Evolutionary conservation across 2,113 vertebrate species (phyloP).

Genomic region (Syngnathoides biaculeatus): DNA sequence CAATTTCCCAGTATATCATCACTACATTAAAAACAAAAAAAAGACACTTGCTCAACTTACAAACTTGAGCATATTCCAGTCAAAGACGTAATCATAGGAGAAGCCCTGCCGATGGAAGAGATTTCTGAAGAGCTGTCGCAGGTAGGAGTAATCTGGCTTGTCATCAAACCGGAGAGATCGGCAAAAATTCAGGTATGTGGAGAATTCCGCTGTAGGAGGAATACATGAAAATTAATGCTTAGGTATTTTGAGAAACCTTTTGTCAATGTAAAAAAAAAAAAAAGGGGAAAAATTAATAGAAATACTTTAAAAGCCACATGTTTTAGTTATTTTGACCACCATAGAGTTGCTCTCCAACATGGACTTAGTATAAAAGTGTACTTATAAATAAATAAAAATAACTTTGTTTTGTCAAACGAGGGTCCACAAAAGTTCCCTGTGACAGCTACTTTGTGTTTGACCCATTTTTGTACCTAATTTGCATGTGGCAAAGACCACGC

Average conservation of each 20-base stretch:
- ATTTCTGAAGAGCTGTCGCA: constrained; percentile 95
- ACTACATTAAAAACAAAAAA: no score
- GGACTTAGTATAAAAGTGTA: no score
- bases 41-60: constrained; percentile 71
- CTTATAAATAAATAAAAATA: no score
- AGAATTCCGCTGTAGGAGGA: constrained; percentile 83
- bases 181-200: constrained; percentile 97
- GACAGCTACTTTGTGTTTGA: no score
- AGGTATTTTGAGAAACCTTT: neutral
- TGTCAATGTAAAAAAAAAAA: neutral
- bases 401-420: no score
- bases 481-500: no score
- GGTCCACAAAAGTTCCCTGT: no score
- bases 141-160: constrained; percentile 95
- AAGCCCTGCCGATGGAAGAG: constrained; percentile 97
- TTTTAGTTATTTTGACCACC: no score
- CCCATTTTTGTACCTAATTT: no score
- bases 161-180: constrained; percentile 96
- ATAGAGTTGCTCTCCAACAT: no score
- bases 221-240: neutral
- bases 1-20: neutral
- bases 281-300: neutral
- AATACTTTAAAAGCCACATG: no score
- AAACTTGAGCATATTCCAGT: constrained; percentile 99
- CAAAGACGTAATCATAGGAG: constrained; percentile 95